These are phyloP conservation scores for Luffia ferchaultella DNA, from an alignment of 2,888 invertebrate genomes.

Conservation along the genomic window DNA sequence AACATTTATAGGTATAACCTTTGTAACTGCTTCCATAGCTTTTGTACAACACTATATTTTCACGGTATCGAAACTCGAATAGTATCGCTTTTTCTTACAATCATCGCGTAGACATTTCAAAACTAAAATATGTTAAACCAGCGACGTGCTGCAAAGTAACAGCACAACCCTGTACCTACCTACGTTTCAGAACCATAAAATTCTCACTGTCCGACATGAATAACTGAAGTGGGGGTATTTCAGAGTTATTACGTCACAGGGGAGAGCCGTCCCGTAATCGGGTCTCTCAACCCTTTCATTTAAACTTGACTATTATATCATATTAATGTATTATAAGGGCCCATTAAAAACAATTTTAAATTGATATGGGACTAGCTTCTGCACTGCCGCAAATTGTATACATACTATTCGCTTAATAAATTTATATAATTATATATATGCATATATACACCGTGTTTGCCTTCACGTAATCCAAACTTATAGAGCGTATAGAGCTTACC, in stretches of 20 bases:
- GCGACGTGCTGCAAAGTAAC: background rate
- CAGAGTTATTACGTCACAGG: constrained; percentile 38
- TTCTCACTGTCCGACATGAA: constrained; percentile 30
- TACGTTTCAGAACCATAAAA: constrained; percentile 27
- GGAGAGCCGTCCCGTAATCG: constrained; percentile 14
- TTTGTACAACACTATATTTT: no score
- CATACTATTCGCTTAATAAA: no score
- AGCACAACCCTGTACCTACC: no score
- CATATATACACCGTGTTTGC: no score
- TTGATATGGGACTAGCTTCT: background rate
- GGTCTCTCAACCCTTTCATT: constrained; percentile 1
- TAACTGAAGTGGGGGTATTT: constrained; percentile 31
- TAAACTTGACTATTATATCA: background rate
- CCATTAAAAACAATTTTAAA: background rate
- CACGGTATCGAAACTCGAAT: no score
- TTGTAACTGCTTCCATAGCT: no score
- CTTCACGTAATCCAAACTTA: background rate
- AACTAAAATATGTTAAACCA: no score
- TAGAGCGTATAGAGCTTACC: background rate
- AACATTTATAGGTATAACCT: no score
- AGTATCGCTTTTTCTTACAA: no score
- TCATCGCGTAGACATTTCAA: no score
- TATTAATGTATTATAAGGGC: background rate
- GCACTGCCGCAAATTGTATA: background rate
- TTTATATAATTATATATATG: no score